Evolutionary conservation across 2,113 vertebrate species (phyloP).

Genomic region (Cyprinodon variegatus): DNA sequence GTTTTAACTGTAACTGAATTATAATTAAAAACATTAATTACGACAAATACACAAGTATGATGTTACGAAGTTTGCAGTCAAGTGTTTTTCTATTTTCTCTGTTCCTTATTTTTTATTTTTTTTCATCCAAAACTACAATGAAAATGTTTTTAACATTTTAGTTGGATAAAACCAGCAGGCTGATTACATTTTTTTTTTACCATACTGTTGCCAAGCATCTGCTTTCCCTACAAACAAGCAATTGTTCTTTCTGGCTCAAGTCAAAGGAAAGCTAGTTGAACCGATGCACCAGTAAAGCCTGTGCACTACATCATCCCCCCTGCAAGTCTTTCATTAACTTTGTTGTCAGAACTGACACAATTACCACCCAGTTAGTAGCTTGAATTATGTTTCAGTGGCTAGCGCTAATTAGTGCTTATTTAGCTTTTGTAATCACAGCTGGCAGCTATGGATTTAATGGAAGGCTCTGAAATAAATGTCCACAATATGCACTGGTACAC

Average conservation of each 20-base stretch:
- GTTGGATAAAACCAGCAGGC: not conserved
- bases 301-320: not conserved
- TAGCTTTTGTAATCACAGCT: conserved; percentile 26
- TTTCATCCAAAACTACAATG: not conserved
- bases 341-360: conserved; percentile 32
- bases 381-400: conserved; percentile 22
- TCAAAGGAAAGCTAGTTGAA: conserved; percentile 23
- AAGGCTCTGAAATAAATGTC: conserved; percentile 2
- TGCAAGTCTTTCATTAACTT: conserved; percentile 1
- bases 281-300: conserved; percentile 15
- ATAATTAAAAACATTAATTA: too few species aligned
- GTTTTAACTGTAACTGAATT: too few species aligned
- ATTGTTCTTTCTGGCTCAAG: conserved; percentile 1
- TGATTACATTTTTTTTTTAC: conserved; percentile 2
- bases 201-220: conserved; percentile 15
- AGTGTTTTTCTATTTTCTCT: not conserved
- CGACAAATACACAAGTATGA: too few species aligned
- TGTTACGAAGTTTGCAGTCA: not conserved
- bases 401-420: conserved; percentile 33
- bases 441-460: conserved; percentile 39
- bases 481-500: conserved; percentile 9
- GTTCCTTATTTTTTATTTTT: not conserved
- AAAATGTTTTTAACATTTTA: not conserved
- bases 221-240: not conserved
- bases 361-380: conserved; percentile 22